Evolutionary conservation across 2,888 invertebrate species (phyloP).

Genomic region (Dilophus febrilis): DNA sequence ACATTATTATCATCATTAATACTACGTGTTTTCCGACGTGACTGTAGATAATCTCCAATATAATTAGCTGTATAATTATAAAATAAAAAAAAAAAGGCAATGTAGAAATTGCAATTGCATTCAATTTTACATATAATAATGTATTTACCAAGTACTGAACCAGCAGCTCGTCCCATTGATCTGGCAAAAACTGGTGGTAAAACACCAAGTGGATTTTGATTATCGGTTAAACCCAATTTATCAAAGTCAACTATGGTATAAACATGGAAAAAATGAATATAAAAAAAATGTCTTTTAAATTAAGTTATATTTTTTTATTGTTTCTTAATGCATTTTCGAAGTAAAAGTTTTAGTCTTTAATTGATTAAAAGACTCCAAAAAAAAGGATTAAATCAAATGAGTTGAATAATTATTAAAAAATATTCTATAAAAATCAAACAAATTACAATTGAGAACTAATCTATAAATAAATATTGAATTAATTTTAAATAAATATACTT

Average conservation of each 20-base stretch:
- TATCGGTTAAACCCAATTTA: slow-evolving; percentile 71
- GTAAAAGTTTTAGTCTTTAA: too few relatives aligned
- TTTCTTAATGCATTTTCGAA: too few relatives aligned
- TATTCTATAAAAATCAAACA: too few relatives aligned
- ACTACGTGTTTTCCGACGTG: slow-evolving; percentile 35
- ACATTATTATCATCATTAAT: slow-evolving; percentile 28
- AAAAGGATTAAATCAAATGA: too few relatives aligned
- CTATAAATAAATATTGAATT: background rate
- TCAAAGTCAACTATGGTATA: slow-evolving; percentile 59
- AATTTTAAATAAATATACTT: slow-evolving; percentile 29
- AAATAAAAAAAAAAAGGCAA: background rate
- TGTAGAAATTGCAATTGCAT: slow-evolving; percentile 26
- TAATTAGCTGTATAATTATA: slow-evolving; percentile 38
- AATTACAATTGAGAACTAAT: too few relatives aligned
- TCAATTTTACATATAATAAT: slow-evolving; percentile 39
- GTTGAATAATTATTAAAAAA: too few relatives aligned
- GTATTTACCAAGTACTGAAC: slow-evolving; percentile 38
- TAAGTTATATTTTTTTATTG: background rate
- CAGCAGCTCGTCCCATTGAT: slow-evolving; percentile 58
- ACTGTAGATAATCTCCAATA: slow-evolving; percentile 50
- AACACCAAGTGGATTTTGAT: slow-evolving; percentile 71
- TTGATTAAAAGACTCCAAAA: too few relatives aligned
- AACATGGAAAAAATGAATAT: slow-evolving; percentile 1
- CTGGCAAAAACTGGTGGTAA: slow-evolving; percentile 59
- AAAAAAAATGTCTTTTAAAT: background rate